These are phyloP conservation scores for Drosophila subsilvestris DNA, from an alignment of 2,888 invertebrate genomes.

Conservation along the genomic window DNA sequence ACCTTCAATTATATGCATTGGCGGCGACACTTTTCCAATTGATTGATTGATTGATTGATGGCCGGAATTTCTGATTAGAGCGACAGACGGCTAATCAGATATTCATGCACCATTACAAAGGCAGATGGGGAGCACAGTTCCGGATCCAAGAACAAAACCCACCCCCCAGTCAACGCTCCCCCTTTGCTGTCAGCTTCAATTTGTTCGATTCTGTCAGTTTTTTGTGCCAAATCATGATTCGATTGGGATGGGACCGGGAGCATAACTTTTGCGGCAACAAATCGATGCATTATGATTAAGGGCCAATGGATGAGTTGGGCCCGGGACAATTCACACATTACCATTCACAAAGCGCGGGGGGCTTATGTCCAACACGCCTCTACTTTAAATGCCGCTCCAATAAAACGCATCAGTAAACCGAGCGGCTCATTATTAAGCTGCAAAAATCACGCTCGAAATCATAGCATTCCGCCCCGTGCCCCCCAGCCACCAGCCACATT, in stretches of 20 bases:
- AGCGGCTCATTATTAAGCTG: slow-evolving; percentile 78
- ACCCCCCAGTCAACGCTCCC: slow-evolving; percentile 11
- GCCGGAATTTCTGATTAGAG: slow-evolving; percentile 63
- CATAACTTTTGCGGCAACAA: slow-evolving; percentile 48
- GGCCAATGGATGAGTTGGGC: neutral
- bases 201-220: slow-evolving; percentile 58
- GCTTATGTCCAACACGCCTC: slow-evolving; percentile 49
- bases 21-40: slow-evolving; percentile 67
- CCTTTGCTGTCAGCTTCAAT: slow-evolving; percentile 65
- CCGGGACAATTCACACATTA: slow-evolving; percentile 51
- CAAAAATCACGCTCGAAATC: slow-evolving; percentile 78
- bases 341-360: slow-evolving; percentile 29
- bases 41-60: slow-evolving; percentile 78
- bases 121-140: slow-evolving; percentile 39
- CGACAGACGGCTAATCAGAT: slow-evolving; percentile 69
- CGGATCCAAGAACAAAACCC: slow-evolving; percentile 20
- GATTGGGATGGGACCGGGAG: slow-evolving; percentile 38
- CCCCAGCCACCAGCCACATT: neutral
- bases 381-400: slow-evolving; percentile 59
- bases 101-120: slow-evolving; percentile 69
- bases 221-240: slow-evolving; percentile 53
- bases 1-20: slow-evolving; percentile 60
- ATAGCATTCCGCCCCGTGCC: slow-evolving; percentile 2
- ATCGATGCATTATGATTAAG: slow-evolving; percentile 59
- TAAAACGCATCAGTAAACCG: slow-evolving; percentile 69